Evolutionary conservation across 2,113 vertebrate species (phyloP).

Genomic region (Aix galericulata): DNA sequence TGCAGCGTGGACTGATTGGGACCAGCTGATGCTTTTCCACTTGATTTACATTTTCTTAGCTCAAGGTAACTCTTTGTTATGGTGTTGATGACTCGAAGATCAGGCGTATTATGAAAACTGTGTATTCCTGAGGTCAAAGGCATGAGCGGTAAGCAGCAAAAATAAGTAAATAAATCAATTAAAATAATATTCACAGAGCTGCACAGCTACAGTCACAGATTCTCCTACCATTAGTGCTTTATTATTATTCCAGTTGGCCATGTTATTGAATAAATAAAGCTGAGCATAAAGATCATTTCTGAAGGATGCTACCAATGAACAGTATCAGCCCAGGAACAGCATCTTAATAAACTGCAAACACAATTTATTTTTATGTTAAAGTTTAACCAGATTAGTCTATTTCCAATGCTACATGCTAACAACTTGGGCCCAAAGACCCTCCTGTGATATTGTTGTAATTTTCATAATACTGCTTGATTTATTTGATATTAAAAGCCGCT

Average conservation of each 20-base stretch:
- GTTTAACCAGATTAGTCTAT: constrained; percentile 20
- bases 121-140: constrained; percentile 18
- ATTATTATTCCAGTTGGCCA: not conserved
- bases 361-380: constrained; percentile 45
- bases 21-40: constrained; percentile 69
- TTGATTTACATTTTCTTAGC: constrained; percentile 64
- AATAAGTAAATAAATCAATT: not conserved
- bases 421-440: not conserved
- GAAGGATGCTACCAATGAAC: not conserved
- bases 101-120: not conserved
- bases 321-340: not conserved
- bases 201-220: not conserved
- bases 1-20: constrained; percentile 24
- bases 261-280: not conserved
- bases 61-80: constrained; percentile 66
- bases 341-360: constrained; percentile 1
- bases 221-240: not conserved
- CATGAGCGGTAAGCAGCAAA: not conserved
- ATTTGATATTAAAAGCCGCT: not conserved
- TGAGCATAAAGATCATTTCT: not conserved
- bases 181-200: constrained; percentile 8
- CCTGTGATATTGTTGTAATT: not conserved
- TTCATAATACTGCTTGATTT: not conserved
- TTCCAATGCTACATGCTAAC: constrained; percentile 5
- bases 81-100: constrained; percentile 15